Percentiles rank a stretch among this genome's conserved stretches.
Evolutionary conservation across 2,113 vertebrate species (phyloP).

Genomic region (Pedionomus torquatus): DNA sequence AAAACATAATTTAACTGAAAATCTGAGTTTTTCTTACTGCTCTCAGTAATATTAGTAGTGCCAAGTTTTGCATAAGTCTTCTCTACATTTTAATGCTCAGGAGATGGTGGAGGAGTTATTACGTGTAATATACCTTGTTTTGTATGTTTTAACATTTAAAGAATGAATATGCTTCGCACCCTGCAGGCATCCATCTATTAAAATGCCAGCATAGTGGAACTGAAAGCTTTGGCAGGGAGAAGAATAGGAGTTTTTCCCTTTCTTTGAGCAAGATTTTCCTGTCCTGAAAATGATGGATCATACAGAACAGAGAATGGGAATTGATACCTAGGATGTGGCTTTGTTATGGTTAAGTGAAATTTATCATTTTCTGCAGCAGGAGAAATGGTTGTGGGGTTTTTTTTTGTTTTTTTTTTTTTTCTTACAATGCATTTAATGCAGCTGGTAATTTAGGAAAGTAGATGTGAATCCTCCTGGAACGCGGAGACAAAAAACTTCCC

Average conservation of each 20-base stretch:
- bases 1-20: neutral
- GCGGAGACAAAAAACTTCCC: neutral
- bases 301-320: neutral
- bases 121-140: neutral
- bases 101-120: neutral
- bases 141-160: constrained; percentile 4
- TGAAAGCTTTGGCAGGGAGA: neutral
- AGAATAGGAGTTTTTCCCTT: neutral
- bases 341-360: neutral
- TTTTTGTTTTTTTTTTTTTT: too few relatives aligned
- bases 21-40: neutral
- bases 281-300: neutral
- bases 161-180: neutral
- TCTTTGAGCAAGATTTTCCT: neutral
- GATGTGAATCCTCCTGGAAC: neutral
- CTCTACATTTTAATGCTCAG: neutral
- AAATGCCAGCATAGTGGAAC: neutral
- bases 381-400: neutral
- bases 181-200: neutral
- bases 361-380: neutral
- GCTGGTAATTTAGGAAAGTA: neutral
- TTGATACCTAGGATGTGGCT: neutral
- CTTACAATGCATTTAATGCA: neutral
- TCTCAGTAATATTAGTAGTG: neutral
- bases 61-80: neutral